These are phyloP conservation scores for Microcebus lehilahytsara DNA, from an alignment of 2,113 vertebrate genomes.

Conservation along the genomic window DNA sequence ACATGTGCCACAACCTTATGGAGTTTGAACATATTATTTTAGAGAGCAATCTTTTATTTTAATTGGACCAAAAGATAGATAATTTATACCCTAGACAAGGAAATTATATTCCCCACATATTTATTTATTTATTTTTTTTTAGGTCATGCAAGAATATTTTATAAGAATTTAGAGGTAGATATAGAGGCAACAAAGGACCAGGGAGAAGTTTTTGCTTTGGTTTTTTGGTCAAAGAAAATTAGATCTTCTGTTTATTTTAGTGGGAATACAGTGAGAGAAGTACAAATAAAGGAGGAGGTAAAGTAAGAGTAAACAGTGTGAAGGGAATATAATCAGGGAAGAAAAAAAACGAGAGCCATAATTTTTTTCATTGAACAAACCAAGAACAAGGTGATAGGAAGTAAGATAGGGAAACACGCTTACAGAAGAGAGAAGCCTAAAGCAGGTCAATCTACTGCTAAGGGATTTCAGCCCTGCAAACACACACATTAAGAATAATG, in stretches of 20 bases:
- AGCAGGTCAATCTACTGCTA: not conserved
- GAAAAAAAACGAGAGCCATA: not conserved
- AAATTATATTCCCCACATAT: not conserved
- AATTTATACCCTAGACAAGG: not conserved
- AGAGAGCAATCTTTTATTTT: not conserved
- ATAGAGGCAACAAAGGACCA: not conserved
- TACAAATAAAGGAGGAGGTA: not conserved
- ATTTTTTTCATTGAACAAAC: conserved; percentile 17
- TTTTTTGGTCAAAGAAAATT: not conserved
- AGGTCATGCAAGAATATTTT: not conserved
- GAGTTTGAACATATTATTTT: not conserved
- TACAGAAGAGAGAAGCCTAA: not conserved
- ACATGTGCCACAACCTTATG: not conserved
- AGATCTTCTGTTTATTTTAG: not conserved
- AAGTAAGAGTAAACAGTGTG: not conserved
- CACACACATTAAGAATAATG: conserved; percentile 43
- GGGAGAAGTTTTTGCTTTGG: not conserved
- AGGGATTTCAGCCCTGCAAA: conserved; percentile 42
- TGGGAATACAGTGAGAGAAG: not conserved
- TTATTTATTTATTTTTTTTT: not conserved
- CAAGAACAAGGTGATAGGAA: conserved; percentile 12
- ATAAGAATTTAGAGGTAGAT: not conserved
- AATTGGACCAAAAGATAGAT: not conserved
- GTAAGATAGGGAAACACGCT: not conserved
- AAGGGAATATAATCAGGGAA: not conserved